phyloP scores from a whole-genome alignment of 2,888 invertebrate species.

The Metopia argyrocephala region DNA sequence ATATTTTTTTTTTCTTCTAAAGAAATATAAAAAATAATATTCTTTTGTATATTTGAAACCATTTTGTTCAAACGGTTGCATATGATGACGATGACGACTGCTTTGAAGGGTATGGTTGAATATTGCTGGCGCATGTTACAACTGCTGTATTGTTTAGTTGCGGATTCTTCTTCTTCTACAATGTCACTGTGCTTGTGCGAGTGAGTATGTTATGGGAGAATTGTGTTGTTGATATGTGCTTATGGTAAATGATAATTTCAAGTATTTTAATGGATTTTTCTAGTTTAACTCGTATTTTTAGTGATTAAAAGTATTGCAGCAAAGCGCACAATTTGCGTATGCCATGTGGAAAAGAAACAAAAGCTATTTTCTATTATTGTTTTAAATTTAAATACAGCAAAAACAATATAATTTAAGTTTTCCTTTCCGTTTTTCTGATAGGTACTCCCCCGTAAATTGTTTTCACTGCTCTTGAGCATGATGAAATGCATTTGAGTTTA shows the following conservation, averaged over 20 bases:
- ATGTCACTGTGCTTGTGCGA: neutral
- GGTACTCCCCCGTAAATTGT: no score
- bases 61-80: slow-evolving; percentile 9
- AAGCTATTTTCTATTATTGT: neutral
- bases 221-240: neutral
- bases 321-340: neutral
- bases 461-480: no score
- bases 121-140: slow-evolving; percentile 5
- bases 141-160: slow-evolving; percentile 41
- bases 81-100: neutral
- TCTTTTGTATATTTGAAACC: slow-evolving; percentile 50
- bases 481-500: no score
- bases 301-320: slow-evolving; percentile 47
- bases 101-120: neutral
- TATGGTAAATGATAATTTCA: slow-evolving; percentile 60
- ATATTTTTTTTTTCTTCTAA: slow-evolving; percentile 36
- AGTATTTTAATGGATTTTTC: slow-evolving; percentile 62
- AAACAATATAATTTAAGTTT: neutral
- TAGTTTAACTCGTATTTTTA: slow-evolving; percentile 46
- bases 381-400: neutral
- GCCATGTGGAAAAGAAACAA: neutral
- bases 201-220: neutral
- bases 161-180: neutral
- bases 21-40: slow-evolving; percentile 21
- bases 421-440: no score